These are phyloP conservation scores for Antitype chi DNA, from an alignment of 2,888 invertebrate species.

Conservation along the genomic window DNA sequence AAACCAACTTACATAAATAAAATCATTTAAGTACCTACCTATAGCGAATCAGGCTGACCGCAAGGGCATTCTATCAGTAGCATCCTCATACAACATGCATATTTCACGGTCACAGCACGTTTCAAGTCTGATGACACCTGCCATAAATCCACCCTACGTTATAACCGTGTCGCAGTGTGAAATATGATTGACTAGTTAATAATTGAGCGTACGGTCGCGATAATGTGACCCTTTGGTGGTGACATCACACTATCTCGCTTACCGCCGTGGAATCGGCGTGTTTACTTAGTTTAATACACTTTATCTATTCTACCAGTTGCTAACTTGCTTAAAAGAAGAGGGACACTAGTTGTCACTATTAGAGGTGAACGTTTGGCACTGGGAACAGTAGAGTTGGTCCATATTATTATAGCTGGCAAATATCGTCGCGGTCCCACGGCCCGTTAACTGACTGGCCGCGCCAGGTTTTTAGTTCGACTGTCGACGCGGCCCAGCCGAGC, in stretches of 20 bases:
- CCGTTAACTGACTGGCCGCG: too few species aligned
- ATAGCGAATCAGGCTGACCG: background rate
- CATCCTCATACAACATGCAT: background rate
- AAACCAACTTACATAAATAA: too few species aligned
- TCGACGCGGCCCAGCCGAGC: too few species aligned
- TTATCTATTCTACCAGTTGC: slow-evolving; percentile 19
- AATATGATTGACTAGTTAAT: slow-evolving; percentile 56
- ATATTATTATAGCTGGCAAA: background rate
- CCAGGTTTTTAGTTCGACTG: too few species aligned
- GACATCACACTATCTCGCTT: slow-evolving; percentile 49
- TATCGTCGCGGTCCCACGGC: too few species aligned
- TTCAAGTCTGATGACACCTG: slow-evolving; percentile 8
- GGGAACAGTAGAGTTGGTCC: background rate
- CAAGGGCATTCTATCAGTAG: background rate
- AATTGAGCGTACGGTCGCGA: slow-evolving; percentile 57
- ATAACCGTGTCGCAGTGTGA: slow-evolving; percentile 28
- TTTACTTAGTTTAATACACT: slow-evolving; percentile 23
- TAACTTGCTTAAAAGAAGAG: background rate
- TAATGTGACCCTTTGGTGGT: slow-evolving; percentile 56
- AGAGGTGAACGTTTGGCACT: background rate
- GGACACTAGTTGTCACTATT: background rate
- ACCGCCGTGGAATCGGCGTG: slow-evolving; percentile 15
- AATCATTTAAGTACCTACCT: too few species aligned
- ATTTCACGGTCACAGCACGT: background rate
- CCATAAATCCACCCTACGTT: slow-evolving; percentile 20